Evolutionary conservation across 2,888 invertebrate genomes (phyloP).

Genomic region (Heliconius hortense): DNA sequence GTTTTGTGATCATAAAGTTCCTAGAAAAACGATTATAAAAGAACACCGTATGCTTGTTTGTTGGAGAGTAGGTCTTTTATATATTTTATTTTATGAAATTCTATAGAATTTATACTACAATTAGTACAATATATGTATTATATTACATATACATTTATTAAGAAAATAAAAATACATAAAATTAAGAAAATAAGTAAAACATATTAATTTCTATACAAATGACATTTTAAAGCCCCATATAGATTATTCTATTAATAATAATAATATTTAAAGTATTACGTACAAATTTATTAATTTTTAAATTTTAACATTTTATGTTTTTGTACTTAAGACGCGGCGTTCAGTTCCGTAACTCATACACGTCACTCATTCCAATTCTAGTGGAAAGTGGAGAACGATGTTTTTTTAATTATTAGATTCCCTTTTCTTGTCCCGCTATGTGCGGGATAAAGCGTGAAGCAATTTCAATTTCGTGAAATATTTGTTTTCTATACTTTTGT

Average conservation of each 20-base stretch:
- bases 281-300: too few relatives aligned
- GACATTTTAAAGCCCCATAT: neutral
- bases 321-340: neutral
- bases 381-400: neutral
- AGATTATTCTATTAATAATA: neutral
- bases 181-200: neutral
- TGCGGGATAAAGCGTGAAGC: too few relatives aligned
- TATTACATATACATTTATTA: too few relatives aligned
- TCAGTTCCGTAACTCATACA: neutral
- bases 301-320: too few relatives aligned
- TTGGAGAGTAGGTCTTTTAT: neutral
- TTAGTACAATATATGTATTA: neutral
- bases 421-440: too few relatives aligned
- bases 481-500: too few relatives aligned
- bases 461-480: too few relatives aligned
- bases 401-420: too few relatives aligned
- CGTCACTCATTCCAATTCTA: neutral
- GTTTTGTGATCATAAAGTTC: slow-evolving; percentile 11
- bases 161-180: too few relatives aligned
- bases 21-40: slow-evolving; percentile 9
- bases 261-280: too few relatives aligned
- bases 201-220: neutral
- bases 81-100: neutral
- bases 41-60: neutral
- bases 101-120: neutral